Conservation (phyloP, 2,113 vertebrate genomes). For the Micromys minutus region DNA sequence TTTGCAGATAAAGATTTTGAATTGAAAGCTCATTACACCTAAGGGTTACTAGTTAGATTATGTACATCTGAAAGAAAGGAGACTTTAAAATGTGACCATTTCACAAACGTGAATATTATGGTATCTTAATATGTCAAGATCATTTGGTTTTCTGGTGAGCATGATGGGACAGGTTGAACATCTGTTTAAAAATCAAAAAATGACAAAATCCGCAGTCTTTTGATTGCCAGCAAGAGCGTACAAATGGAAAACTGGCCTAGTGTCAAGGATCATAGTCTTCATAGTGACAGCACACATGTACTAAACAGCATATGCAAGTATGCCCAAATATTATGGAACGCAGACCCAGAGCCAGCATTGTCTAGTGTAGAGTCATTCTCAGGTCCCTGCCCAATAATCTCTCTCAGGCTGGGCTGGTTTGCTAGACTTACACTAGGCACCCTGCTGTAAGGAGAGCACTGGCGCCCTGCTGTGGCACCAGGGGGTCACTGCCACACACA, state of each 20-base stretch:
- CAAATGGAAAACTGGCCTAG: background rate
- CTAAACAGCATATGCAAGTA: background rate
- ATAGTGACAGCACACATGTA: background rate
- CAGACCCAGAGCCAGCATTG: background rate
- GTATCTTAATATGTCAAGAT: background rate
- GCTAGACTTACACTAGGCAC: background rate
- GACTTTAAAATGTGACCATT: background rate
- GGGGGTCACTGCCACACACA: background rate
- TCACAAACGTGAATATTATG: background rate
- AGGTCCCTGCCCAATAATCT: fast-evolving
- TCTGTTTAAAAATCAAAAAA: background rate
- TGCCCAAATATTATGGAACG: background rate
- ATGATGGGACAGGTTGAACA: background rate
- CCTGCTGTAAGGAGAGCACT: background rate
- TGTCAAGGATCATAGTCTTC: background rate
- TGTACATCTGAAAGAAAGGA: background rate
- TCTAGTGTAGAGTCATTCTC: background rate
- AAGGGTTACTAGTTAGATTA: background rate
- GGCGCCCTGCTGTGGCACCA: conserved; percentile 49
- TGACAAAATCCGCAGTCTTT: background rate
- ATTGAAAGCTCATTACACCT: background rate
- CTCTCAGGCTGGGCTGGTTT: fast-evolving
- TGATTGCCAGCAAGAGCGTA: background rate
- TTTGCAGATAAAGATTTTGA: conserved; percentile 16
- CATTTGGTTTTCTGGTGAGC: background rate